Evolutionary conservation across 2,113 vertebrate genomes (phyloP), one percentile per base, ranked within the genome.

Genomic region (Microcebus tavaratra): DNA sequence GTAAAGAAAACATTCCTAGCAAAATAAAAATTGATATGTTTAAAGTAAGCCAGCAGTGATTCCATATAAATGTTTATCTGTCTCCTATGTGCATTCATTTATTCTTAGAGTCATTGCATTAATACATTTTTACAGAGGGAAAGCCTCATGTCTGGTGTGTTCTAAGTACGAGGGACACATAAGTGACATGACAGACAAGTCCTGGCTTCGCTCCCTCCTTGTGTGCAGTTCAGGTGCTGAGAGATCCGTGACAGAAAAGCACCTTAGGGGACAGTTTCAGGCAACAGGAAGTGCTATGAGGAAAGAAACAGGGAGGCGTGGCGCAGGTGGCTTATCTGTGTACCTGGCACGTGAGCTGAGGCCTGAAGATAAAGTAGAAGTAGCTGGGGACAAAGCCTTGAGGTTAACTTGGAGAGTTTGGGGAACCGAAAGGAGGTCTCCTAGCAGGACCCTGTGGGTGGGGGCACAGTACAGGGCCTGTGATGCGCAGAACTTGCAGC

Each of bases 401-500:
- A n/a, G 29, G n/a, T 25, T 48, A 11, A 4, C 57, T n/a, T n/a
- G 8, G 1, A 17, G 29, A 36, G 18, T 59, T 5, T 61, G 23
- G 29, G n/a, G 39, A 39, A 4, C 48, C 21, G 34, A 23, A 36
- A n/a, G 48, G n/a, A 25, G 25, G 25, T 29, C 61, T 63, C 61
- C 27, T 63, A 29, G 61, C 61, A 63, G 27, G 61, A 63, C 61
- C 27, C 25, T 57, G 61, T 63, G 61, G 61, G 61, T 29, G 8
- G 15, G 78, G n/a, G 21, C 13, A 39, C 45, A 34, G 59, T 1
- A 0, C 63, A 4, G 21, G 57, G 21, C 11, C 45, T 4, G 11
- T 39, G 31, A 27, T 2, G 8, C 57, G 11, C 1, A 0, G 27
- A n/a, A 4, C 20, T 2, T 5, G 25, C 15, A 1, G 20, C 34